Evolutionary conservation across 2,888 invertebrate species (phyloP), one percentile per base, ranked within the genome.

Genomic region (Megaustenia siamemsis): DNA sequence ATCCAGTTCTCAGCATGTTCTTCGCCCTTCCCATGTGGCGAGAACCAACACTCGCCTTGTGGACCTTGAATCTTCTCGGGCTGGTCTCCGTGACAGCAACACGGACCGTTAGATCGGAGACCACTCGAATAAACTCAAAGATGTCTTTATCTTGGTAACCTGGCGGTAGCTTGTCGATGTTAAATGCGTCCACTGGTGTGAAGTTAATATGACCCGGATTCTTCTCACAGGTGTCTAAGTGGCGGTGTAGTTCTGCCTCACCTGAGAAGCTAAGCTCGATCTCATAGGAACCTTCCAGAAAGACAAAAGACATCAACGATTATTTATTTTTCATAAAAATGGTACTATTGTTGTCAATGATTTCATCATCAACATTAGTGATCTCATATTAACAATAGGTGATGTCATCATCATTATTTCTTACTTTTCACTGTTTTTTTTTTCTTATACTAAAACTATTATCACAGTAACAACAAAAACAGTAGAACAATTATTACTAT

Each of bases 71-170:
- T 4, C 12, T 35, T 28, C 28, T 32, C 5, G 71, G 45, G 15
- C 71, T 43, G 15, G 2, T 28, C 21, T 73, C 45, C n/a, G 45
- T 73, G 1, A 73, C 71, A n/a, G 66, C 6, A 5, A 66, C 66
- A 15, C 66, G 66, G 28, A 66, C 66, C 12, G 66, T 66, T 28
- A 66, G 2, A 24, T 66, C n/a, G n/a, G n/a, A n/a, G 43, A 45
- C 6, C 6, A 4, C 45, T 15, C 71, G 0, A 45, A n/a, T 24
- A 43, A 18, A 28, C n/a, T 73, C 71, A 10, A 45, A 1, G 1
- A 73, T n/a, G 28, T 43, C 71, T 10, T 73, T 28, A 45, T 73
- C 71, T 73, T 73, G 71, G 45, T 73, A 73, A 15, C 43, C n/a
- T 8, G 40, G 0, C 3, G 45, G 45, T 6, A 73, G 45, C 12